These are phyloP conservation scores for Bursaphelenchus okinawaensis DNA, from an alignment of 2,888 invertebrate species.

Conservation along the genomic window DNA sequence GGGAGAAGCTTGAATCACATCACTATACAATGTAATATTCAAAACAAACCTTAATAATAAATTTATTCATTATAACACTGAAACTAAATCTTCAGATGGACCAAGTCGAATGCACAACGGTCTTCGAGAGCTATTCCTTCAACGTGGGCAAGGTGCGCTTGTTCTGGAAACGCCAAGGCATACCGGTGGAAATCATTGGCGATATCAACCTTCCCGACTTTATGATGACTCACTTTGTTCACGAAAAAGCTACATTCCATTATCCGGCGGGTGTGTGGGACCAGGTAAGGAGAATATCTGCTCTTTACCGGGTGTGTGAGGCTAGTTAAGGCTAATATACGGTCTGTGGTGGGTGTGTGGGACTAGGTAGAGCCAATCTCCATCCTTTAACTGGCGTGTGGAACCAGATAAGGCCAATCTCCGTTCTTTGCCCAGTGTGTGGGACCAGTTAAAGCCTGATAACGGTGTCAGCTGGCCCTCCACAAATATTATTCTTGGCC, in stretches of 20 bases:
- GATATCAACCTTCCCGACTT: conserved; percentile 37
- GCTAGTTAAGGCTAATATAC: conserved; percentile 43
- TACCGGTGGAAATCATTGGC: conserved; percentile 51
- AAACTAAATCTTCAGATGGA: conserved; percentile 55
- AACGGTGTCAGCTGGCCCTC: neutral
- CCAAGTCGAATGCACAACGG: conserved; percentile 50
- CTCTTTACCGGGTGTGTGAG: neutral
- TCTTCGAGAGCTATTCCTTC: conserved; percentile 56
- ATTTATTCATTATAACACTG: too few relatives aligned
- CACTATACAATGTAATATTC: too few relatives aligned
- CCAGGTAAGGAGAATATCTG: conserved; percentile 37
- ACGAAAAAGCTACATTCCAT: conserved; percentile 52
- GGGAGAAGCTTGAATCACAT: too few relatives aligned
- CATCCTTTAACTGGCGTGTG: conserved; percentile 57
- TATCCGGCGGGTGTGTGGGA: conserved; percentile 58
- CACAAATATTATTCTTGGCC: conserved; percentile 1
- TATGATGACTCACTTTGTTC: conserved; percentile 28
- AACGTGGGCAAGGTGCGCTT: conserved; percentile 56
- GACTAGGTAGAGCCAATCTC: conserved; percentile 56
- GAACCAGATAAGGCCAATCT: conserved; percentile 56
- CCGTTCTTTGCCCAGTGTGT: conserved; percentile 56
- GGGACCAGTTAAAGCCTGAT: conserved; percentile 53
- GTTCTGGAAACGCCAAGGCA: conserved; percentile 40
- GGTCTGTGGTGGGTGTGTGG: conserved; percentile 57
- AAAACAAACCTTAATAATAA: too few relatives aligned